A percentile compares a stretch with the other conserved stretches of the same genome.
phyloP scores from a whole-genome alignment of 2,888 invertebrate species.

The Tholera decimalis region DNA sequence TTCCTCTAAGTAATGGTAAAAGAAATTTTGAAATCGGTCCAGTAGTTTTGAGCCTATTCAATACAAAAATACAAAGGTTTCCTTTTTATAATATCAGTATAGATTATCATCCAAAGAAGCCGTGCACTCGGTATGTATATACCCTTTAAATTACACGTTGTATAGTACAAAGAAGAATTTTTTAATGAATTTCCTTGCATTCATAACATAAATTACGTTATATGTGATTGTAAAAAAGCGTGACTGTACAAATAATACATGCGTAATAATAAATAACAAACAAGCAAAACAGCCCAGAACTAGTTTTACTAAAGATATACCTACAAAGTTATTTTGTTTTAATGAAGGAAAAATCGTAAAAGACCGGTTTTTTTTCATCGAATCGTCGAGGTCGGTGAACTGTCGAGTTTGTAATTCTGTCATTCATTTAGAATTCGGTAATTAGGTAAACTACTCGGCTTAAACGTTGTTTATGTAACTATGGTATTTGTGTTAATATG shows the following conservation, averaged over 20 bases:
- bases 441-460: slow-evolving; percentile 48
- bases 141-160: too few relatives aligned
- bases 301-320: slow-evolving; percentile 21
- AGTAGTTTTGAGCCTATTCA: too few relatives aligned
- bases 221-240: too few relatives aligned
- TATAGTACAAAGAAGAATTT: too few relatives aligned
- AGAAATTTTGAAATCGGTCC: too few relatives aligned
- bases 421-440: slow-evolving; percentile 40
- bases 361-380: slow-evolving; percentile 48
- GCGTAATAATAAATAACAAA: slow-evolving; percentile 5
- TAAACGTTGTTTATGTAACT: not conserved
- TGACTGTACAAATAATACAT: not conserved
- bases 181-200: too few relatives aligned
- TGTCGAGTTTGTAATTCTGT: slow-evolving; percentile 24
- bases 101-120: too few relatives aligned
- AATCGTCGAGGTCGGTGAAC: slow-evolving; percentile 33
- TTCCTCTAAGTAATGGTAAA: too few relatives aligned
- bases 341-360: slow-evolving; percentile 41
- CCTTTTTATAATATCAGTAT: too few relatives aligned
- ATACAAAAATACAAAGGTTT: too few relatives aligned
- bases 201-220: too few relatives aligned
- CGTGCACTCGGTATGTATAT: too few relatives aligned
- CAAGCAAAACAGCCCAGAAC: slow-evolving; percentile 23
- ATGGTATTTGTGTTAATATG: slow-evolving; percentile 29
- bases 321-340: slow-evolving; percentile 39